phyloP scores from a whole-genome alignment of 2,797 vertebrate genomes.

The Masticophis lateralis region DNA sequence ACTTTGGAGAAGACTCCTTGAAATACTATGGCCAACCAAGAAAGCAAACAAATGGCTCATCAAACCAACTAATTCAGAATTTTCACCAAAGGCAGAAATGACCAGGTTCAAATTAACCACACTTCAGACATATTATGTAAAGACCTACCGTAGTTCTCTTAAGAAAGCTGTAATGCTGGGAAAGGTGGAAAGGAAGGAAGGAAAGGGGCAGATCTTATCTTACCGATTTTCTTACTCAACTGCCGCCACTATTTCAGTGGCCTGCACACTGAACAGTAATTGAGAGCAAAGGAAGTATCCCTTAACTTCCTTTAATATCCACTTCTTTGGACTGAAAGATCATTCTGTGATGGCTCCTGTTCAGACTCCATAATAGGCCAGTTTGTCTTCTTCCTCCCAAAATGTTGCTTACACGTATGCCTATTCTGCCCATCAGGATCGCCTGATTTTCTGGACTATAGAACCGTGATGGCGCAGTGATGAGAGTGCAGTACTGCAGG shows the following conservation, averaged over 20 bases:
- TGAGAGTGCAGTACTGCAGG: too few relatives aligned
- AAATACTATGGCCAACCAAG: background rate
- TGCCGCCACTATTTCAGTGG: background rate
- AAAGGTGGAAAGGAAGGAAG: background rate
- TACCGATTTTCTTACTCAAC: background rate
- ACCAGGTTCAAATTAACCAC: background rate
- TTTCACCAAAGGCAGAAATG: background rate
- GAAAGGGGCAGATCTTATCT: background rate
- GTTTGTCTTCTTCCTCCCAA: background rate
- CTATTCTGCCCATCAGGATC: background rate
- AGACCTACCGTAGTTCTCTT: background rate
- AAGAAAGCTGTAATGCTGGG: too few relatives aligned
- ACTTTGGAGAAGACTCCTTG: background rate
- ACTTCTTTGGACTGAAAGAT: background rate
- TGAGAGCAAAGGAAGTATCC: background rate
- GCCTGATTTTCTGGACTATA: background rate
- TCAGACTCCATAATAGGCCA: background rate
- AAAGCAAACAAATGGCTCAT: background rate
- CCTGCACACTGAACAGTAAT: background rate
- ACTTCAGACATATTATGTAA: background rate
- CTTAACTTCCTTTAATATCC: background rate
- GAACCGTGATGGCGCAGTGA: rapidly evolving
- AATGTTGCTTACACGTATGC: background rate
- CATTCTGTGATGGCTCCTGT: background rate
- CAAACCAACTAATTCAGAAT: background rate